Conservation (phyloP, 2,113 vertebrate species). For the Melanocharis versteri region DNA sequence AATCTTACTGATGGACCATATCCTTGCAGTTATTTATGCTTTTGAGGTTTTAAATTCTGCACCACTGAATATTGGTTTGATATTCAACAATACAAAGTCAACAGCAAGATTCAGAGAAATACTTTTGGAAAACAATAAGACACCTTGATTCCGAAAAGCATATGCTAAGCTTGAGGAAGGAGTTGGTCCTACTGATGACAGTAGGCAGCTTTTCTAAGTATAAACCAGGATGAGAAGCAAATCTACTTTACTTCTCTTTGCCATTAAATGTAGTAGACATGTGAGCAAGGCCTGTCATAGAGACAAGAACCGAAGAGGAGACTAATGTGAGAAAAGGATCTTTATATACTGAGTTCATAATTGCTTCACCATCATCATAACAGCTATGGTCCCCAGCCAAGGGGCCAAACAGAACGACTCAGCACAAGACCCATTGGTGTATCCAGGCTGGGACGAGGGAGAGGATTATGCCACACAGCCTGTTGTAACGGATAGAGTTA, state of each 20-base stretch:
- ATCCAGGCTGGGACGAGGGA: background rate
- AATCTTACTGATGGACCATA: background rate
- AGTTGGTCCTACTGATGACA: background rate
- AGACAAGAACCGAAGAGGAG: slow-evolving; percentile 22
- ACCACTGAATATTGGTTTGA: background rate
- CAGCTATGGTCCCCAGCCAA: background rate
- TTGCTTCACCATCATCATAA: slow-evolving; percentile 50
- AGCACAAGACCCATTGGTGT: background rate
- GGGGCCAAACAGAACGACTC: slow-evolving; percentile 2
- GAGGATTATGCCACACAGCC: background rate
- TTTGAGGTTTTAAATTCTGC: background rate
- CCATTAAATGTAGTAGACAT: slow-evolving; percentile 42
- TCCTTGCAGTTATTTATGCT: background rate
- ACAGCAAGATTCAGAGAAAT: background rate
- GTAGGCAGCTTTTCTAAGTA: background rate
- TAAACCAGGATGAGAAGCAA: slow-evolving; percentile 27
- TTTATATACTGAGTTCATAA: slow-evolving; percentile 44
- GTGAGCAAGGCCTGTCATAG: slow-evolving; percentile 17
- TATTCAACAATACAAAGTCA: background rate
- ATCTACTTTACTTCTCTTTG: slow-evolving; percentile 36
- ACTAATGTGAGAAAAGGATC: slow-evolving; percentile 24
- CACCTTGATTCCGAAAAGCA: background rate
- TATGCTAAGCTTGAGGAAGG: background rate
- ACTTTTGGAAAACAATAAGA: background rate
- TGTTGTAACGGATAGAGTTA: background rate